Base-by-base conservation (phyloP, 2,888 invertebrate genomes). In the Noctua janthina region DNA sequence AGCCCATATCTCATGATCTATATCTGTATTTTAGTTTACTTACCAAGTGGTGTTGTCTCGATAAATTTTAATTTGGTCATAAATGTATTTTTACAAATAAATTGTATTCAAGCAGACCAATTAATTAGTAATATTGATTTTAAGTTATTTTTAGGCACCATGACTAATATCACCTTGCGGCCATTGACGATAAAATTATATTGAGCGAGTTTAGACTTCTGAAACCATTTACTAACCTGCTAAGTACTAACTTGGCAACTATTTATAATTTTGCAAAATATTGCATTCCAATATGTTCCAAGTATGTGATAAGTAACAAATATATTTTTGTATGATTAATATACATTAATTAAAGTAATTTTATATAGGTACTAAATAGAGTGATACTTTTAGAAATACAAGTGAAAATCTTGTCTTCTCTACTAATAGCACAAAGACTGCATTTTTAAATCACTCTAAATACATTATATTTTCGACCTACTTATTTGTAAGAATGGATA, bases 301-400 rank as follows among this genome's bases (percentile, higher is more conserved):
- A 78, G 54, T 72, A 82, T 87, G 79, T 88, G 85, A 80, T 89
- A 89, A 81, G 83, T 74, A 72, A 67, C 68, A 81, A 79, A 81
- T 83, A 79, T 83, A 90, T 87, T 86, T 88, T 89, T 83, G 71
- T 89, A 89, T 79, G 64, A 81, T 67, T 74, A 76, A 70, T 88
- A 74, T 81, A 88, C 75, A 83, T 74, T 74, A 82, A 82, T 66
- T 83, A 59, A 78, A 78, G 78, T 83, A 78, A 59, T 59, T 78
- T 75, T 75, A 78, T 74, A 4, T 87, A 85, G 74, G 67, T 76
- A 68, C 62, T 81, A 81, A 79, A 74, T 43, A 56, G 72, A 74
- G 74, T 77, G 76, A 84, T 84, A 87, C 74, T 74, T 77, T 75
- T 81, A 84, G 75, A 71, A 39, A 70, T 75, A 56, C 46, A 1